Base-by-base conservation (phyloP, 2,888 invertebrate species). In the Callinectes sapidus region DNA sequence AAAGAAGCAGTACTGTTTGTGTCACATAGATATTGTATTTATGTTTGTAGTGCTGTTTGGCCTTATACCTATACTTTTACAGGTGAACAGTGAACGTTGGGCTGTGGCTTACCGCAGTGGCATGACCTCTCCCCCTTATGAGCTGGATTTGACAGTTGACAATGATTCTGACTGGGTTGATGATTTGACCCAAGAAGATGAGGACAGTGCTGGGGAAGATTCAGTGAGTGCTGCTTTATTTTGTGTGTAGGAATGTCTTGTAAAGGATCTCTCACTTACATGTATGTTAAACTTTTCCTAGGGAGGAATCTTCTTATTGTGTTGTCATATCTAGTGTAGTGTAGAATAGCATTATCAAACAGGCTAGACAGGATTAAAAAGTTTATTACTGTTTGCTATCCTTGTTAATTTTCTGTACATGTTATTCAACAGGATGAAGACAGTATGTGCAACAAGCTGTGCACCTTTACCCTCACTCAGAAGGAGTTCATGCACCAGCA, bases 401-500 rank as follows among this genome's bases (percentile, higher is more conserved):
- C 18, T 61, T 61, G 18, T 0, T 23, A 16, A 61, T 16, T 61
- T 0, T 18, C 16, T 39, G 23, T 86, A 23, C 23, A 71, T 28
- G 93, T 87, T 88, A 88, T 77, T 35, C 13, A 42, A 13, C 95
- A 97, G 96, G 98, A 98, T 95, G 98, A 98, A 95, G 98, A 98
- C 95, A 98, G 98, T 2, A 96, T 98, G 8, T 98, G 98, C 95
- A 98, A 97, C 96, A 98, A 99, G 96, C 96, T 99, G 23, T 99
- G 99, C 96, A 99, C 99, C 0, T 99, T 98, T 96, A 99, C 99
- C 10, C 97, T 99, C 91, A 99, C 99, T 0, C 98, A 99, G 95
- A 98, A 98, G 95, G 99, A 99, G 96, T 96, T 96, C 95, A 96
- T 96, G 96, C 96, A 96, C 94, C 96, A 95, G 95, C 98, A 98